These are phyloP conservation scores for Brachionus koreanus DNA, from an alignment of 1,140 invertebrate species.

Conservation along the genomic window DNA sequence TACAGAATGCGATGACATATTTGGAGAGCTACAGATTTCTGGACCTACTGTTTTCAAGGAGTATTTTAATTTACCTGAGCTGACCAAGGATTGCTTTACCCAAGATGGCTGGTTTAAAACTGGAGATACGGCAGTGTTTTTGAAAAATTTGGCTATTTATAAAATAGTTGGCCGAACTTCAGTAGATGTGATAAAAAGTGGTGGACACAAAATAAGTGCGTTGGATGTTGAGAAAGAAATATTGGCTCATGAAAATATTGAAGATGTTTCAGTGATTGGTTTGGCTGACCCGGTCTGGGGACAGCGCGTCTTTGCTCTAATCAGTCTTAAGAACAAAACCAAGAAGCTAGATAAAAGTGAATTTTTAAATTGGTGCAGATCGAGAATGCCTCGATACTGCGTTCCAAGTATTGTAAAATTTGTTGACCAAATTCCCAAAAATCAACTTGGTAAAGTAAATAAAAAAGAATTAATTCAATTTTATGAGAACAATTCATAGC, in stretches of 20 bases:
- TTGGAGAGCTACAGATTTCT: conserved; percentile 71
- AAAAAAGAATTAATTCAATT: conserved; percentile 43
- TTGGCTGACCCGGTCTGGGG: conserved; percentile 11
- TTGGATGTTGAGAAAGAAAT: conserved; percentile 69
- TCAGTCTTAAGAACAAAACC: not conserved
- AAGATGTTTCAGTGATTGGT: conserved; percentile 19
- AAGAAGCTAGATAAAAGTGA: not conserved
- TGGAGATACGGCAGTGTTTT: conserved; percentile 49
- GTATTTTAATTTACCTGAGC: conserved; percentile 73
- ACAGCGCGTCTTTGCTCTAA: conserved; percentile 30
- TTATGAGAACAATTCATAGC: too few species aligned
- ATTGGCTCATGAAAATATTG: not conserved
- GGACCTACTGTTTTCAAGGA: conserved; percentile 72
- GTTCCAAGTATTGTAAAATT: not conserved
- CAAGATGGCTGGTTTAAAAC: conserved; percentile 74
- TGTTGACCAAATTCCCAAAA: conserved; percentile 17
- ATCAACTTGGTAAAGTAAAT: conserved; percentile 41
- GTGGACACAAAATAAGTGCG: conserved; percentile 75
- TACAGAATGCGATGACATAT: conserved; percentile 49
- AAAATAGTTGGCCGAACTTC: conserved; percentile 67
- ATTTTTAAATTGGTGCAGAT: conserved; percentile 1
- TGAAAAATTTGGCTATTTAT: conserved; percentile 1
- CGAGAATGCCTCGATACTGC: conserved; percentile 8
- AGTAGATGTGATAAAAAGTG: conserved; percentile 83
- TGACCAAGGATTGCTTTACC: conserved; percentile 69